Conservation (phyloP, 2,113 vertebrate species). For the Parus major region DNA sequence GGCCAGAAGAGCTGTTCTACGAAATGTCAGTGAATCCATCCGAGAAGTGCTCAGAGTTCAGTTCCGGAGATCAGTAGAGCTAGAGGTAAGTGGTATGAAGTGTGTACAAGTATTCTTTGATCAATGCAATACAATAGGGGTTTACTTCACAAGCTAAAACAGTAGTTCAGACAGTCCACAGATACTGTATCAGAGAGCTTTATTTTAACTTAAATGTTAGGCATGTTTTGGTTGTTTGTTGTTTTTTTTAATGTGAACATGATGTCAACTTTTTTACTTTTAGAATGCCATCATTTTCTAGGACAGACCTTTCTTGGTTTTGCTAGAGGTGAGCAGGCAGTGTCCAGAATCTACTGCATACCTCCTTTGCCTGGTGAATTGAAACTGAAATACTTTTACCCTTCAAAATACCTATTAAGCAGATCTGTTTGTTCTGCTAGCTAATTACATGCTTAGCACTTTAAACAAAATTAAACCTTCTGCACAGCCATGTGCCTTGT, state of each 20-base stretch:
- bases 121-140: not conserved
- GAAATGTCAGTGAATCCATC: slow-evolving; percentile 86
- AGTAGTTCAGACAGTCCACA: not conserved
- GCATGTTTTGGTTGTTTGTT: not conserved
- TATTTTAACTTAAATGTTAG: not conserved
- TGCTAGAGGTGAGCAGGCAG: not conserved
- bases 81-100: slow-evolving; percentile 82
- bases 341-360: not conserved
- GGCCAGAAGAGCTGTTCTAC: slow-evolving; percentile 79
- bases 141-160: not conserved
- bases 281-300: not conserved
- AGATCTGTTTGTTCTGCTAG: not conserved
- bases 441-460: not conserved
- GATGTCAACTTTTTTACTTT: not conserved
- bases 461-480: not conserved
- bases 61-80: slow-evolving; percentile 87
- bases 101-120: not conserved
- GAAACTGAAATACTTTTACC: not conserved
- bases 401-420: not conserved
- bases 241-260: not conserved
- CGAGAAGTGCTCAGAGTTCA: slow-evolving; percentile 83
- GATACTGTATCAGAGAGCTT: not conserved
- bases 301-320: not conserved
- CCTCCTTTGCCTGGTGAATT: not conserved
- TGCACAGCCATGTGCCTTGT: not conserved